Evolutionary conservation across 1,140 invertebrate genomes (phyloP).

Genomic region (Trypoxylus dichotomus): DNA sequence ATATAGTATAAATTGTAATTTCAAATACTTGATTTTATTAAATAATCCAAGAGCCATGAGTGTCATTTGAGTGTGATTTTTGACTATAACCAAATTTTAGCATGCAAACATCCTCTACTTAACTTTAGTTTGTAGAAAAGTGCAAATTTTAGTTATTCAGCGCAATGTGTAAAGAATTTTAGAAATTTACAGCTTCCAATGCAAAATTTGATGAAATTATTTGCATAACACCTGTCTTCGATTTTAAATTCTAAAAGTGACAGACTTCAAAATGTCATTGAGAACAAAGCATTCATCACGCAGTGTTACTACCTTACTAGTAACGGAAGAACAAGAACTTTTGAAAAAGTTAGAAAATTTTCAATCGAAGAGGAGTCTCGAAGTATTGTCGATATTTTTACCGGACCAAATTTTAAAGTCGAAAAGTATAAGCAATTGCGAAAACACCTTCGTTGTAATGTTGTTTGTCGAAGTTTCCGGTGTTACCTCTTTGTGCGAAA

Average conservation of each 20-base stretch:
- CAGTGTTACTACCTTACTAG: not conserved
- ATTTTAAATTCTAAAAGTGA: not conserved
- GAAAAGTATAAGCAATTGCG: not conserved
- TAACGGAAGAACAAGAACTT: constrained; percentile 30
- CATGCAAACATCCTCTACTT: not conserved
- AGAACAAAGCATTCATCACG: not conserved
- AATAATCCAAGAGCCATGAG: not conserved
- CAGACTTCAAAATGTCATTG: not conserved
- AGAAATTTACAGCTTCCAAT: not conserved
- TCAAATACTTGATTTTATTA: too few species aligned
- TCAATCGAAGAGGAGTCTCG: constrained; percentile 35
- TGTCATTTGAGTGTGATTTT: not conserved
- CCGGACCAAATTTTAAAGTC: constrained; percentile 36
- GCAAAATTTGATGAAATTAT: not conserved
- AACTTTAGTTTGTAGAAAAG: not conserved
- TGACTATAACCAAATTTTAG: not conserved
- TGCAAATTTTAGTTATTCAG: not conserved
- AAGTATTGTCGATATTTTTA: constrained; percentile 35
- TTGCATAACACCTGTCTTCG: not conserved
- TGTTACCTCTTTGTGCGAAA: constrained; percentile 64
- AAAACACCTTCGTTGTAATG: constrained; percentile 50
- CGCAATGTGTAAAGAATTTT: not conserved
- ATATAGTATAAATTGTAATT: too few species aligned
- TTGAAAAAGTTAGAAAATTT: constrained; percentile 33
- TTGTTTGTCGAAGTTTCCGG: constrained; percentile 65